These are phyloP conservation scores for Papilio protenor DNA, from an alignment of 2,888 invertebrate species.

Conservation along the genomic window DNA sequence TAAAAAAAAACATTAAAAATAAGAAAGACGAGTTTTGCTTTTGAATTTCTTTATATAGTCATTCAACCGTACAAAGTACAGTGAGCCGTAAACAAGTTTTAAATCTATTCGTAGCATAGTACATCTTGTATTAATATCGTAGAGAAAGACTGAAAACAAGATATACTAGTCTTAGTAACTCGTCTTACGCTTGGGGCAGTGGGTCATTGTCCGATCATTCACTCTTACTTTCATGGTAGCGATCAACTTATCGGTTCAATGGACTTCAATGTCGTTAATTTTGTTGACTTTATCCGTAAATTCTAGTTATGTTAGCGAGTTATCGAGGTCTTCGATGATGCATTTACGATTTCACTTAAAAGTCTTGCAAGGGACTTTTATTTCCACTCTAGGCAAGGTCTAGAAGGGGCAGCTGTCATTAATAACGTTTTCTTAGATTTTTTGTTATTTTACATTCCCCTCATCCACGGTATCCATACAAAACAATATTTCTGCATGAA, in stretches of 20 bases:
- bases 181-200: neutral
- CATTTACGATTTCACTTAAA: too few relatives aligned
- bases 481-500: too few relatives aligned
- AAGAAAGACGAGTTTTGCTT: neutral
- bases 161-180: constrained; percentile 11
- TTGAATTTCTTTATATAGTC: too few relatives aligned
- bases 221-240: constrained; percentile 11
- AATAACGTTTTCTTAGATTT: too few relatives aligned
- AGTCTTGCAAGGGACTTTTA: too few relatives aligned
- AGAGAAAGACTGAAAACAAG: constrained; percentile 2
- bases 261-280: neutral
- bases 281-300: too few relatives aligned
- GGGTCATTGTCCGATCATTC: constrained; percentile 18
- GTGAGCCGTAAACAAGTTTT: neutral
- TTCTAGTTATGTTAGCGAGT: neutral
- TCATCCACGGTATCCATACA: too few relatives aligned
- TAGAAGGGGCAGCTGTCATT: too few relatives aligned
- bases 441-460: too few relatives aligned
- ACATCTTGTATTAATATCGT: neutral
- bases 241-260: neutral
- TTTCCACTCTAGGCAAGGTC: too few relatives aligned
- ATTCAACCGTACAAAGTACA: neutral
- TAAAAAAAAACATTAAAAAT: neutral
- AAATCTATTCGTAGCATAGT: neutral
- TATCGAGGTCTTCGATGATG: too few relatives aligned